These are phyloP conservation scores for Agelaius tricolor DNA, from an alignment of 2,113 vertebrate species.

Conservation along the genomic window DNA sequence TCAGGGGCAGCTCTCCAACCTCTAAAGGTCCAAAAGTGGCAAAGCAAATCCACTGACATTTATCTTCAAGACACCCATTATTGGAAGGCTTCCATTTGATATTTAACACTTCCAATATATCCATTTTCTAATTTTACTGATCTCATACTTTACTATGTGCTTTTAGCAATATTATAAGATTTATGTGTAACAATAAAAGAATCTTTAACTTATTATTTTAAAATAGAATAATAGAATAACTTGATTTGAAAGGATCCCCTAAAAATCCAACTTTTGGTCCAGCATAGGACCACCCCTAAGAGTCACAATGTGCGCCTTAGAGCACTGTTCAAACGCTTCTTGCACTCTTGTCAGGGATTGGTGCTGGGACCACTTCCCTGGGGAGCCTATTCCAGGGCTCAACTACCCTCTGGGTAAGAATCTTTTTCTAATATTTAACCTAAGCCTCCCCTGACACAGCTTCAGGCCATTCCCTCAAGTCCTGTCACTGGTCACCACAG, in stretches of 20 bases:
- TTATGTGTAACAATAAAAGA: not conserved
- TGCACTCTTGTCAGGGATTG: not conserved
- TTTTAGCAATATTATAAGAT: not conserved
- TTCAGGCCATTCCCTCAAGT: not conserved
- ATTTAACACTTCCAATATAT: not conserved
- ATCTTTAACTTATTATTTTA: not conserved
- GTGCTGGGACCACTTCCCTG: not conserved
- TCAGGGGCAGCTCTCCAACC: not conserved
- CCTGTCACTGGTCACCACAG: not conserved
- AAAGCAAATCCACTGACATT: not conserved
- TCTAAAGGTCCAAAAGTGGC: not conserved
- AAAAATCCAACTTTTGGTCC: not conserved
- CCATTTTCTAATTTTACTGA: not conserved
- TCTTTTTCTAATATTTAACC: not conserved
- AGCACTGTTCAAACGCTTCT: not conserved
- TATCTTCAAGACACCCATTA: not conserved
- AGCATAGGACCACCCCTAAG: not conserved
- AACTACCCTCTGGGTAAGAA: not conserved
- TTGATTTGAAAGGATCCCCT: not conserved
- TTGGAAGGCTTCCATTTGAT: not conserved
- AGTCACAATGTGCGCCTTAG: not conserved
- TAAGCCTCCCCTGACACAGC: not conserved
- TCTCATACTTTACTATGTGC: not conserved
- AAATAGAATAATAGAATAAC: not conserved
- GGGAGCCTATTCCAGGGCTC: not conserved